Percentiles rank a stretch among this genome's conserved stretches.
phyloP scores from a whole-genome alignment of 2,113 vertebrate genomes.

The Xenus cinereus region DNA sequence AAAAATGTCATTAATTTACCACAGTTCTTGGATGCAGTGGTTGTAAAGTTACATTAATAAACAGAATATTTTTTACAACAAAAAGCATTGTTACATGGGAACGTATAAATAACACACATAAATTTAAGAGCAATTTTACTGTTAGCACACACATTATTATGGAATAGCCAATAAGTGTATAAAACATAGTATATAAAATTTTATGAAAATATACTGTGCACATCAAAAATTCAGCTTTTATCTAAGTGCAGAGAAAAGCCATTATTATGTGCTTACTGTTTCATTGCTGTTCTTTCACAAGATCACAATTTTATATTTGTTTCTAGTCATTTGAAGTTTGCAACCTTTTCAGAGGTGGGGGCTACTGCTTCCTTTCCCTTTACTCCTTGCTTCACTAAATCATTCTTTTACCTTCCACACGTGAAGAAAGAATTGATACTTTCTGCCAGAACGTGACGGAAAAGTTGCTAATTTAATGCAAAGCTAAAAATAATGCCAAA shows the following conservation, averaged over 20 bases:
- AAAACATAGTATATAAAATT: conserved; percentile 98
- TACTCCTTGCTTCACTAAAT: conserved; percentile 32
- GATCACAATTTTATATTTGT: conserved; percentile 80
- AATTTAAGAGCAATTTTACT: conserved; percentile 91
- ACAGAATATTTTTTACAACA: conserved; percentile 92
- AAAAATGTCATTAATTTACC: conserved; percentile 99
- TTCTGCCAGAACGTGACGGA: conserved; percentile 66
- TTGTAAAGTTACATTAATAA: conserved; percentile 97
- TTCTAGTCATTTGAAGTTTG: conserved; percentile 69
- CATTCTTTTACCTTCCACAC: conserved; percentile 49
- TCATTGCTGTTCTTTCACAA: conserved; percentile 71
- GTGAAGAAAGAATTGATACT: conserved; percentile 71
- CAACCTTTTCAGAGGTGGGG: conserved; percentile 37
- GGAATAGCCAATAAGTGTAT: conserved; percentile 99
- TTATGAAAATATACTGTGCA: conserved; percentile 90
- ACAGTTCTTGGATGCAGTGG: conserved; percentile 89
- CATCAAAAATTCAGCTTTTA: conserved; percentile 86
- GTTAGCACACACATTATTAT: conserved; percentile 88
- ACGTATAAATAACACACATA: conserved; percentile 89
- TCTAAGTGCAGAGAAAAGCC: conserved; percentile 81
- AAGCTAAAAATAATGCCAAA: conserved; percentile 77
- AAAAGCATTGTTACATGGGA: conserved; percentile 89
- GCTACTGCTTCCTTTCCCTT: conserved; percentile 15
- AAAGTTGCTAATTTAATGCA: conserved; percentile 88
- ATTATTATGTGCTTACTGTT: conserved; percentile 78